These are phyloP conservation scores for Acropora yongei DNA, from an alignment of 64 coral and sea anemone species.

Conservation along the genomic window DNA sequence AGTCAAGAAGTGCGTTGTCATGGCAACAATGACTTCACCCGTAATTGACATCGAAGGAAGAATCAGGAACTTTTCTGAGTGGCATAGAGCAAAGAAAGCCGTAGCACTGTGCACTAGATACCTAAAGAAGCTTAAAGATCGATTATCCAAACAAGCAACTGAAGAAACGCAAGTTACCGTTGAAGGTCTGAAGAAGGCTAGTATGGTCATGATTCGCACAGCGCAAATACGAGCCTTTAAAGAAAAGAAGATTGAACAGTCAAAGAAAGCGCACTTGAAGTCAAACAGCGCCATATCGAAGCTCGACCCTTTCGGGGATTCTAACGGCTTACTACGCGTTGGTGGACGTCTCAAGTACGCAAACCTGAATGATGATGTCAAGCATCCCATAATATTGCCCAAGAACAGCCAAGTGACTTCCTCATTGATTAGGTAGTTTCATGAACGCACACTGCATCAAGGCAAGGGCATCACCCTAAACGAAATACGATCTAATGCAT, in stretches of 20 bases:
- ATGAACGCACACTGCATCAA: slow-evolving; percentile 27
- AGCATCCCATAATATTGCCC: too few species aligned
- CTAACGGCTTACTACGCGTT: slow-evolving; percentile 4
- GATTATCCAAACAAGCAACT: neutral
- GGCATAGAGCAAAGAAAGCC: too few species aligned
- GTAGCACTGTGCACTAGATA: too few species aligned
- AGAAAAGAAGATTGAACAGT: neutral
- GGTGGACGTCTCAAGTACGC: slow-evolving; percentile 11
- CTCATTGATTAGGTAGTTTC: slow-evolving; percentile 14
- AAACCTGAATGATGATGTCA: slow-evolving; percentile 14
- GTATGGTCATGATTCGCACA: neutral
- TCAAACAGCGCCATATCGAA: neutral
- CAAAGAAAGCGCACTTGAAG: neutral
- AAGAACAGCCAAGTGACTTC: slow-evolving; percentile 4
- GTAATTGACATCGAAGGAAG: too few species aligned
- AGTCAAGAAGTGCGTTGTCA: too few species aligned
- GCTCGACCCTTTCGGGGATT: neutral
- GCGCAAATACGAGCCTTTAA: neutral
- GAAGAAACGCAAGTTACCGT: neutral
- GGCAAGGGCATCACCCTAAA: too few species aligned
- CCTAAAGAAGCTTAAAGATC: neutral
- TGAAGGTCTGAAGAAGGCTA: neutral
- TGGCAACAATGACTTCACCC: too few species aligned
- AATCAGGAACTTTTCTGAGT: too few species aligned
- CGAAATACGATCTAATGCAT: too few species aligned